Evolutionary conservation across 2,888 invertebrate species (phyloP).

Genomic region (Trichogramma dendrolimi): DNA sequence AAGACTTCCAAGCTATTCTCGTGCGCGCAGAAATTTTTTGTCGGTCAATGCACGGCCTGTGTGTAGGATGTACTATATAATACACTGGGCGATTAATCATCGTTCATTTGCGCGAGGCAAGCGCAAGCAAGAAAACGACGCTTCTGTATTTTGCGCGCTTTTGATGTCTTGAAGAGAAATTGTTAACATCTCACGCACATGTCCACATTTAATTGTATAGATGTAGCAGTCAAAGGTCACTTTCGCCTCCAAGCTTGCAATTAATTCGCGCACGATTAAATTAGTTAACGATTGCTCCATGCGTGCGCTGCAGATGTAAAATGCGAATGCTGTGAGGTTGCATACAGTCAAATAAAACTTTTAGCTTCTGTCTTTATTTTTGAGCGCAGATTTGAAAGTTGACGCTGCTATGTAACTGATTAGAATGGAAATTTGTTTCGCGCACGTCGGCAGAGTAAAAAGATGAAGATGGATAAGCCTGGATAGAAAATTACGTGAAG

Average conservation of each 20-base stretch:
- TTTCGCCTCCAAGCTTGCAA: conserved; percentile 2
- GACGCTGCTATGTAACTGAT: too few relatives aligned
- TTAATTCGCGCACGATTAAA: conserved; percentile 11
- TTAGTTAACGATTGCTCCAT: conserved; percentile 12
- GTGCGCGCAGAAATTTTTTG: neutral
- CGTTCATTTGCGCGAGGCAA: too few relatives aligned
- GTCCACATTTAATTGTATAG: too few relatives aligned
- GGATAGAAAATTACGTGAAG: too few relatives aligned
- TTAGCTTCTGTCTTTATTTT: too few relatives aligned
- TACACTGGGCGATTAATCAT: conserved; percentile 5
- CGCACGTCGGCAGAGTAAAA: too few relatives aligned
- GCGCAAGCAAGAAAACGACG: conserved; percentile 12
- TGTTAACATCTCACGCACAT: too few relatives aligned
- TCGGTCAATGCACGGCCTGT: neutral
- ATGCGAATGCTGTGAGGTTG: too few relatives aligned
- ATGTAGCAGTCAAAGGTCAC: conserved; percentile 7
- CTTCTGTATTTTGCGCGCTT: neutral
- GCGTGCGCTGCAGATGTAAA: neutral
- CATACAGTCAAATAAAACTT: too few relatives aligned
- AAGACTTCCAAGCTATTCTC: neutral
- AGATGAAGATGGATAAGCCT: too few relatives aligned
- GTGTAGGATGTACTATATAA: neutral
- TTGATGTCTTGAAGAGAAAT: neutral
- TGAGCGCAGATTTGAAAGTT: too few relatives aligned
- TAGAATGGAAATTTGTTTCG: too few relatives aligned